Percentiles rank a stretch among this genome's conserved stretches.
Conservation (phyloP, 2,888 invertebrate species). For the Ellobium chinense region DNA sequence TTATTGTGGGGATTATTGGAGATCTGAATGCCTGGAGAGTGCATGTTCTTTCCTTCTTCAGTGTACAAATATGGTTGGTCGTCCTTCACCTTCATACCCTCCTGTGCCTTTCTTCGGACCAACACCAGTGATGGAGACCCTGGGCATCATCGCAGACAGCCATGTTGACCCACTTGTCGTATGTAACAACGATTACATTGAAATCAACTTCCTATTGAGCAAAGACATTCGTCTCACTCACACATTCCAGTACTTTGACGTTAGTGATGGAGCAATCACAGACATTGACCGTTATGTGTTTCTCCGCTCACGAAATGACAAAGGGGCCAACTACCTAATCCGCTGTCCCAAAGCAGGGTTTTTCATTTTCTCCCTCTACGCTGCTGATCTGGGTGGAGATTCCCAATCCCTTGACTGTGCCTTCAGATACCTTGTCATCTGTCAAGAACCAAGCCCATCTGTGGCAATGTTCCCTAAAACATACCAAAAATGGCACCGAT, state of each 20-base stretch:
- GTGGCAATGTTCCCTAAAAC: constrained; percentile 72
- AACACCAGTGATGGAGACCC: constrained; percentile 70
- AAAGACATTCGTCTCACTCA: constrained; percentile 72
- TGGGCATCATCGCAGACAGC: constrained; percentile 65
- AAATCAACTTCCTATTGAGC: constrained; percentile 69
- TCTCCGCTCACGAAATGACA: constrained; percentile 69
- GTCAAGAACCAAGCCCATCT: constrained; percentile 70
- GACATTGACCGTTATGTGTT: constrained; percentile 75
- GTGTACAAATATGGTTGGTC: constrained; percentile 65
- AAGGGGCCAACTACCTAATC: constrained; percentile 72
- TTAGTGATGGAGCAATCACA: constrained; percentile 65
- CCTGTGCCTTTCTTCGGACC: constrained; percentile 74
- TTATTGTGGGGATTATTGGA: constrained; percentile 75
- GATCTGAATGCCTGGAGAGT: constrained; percentile 75
- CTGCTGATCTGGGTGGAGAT: constrained; percentile 55
- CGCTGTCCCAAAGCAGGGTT: constrained; percentile 76
- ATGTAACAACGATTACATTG: constrained; percentile 69
- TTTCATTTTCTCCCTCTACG: constrained; percentile 75
- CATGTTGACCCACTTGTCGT: constrained; percentile 71
- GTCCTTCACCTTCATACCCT: constrained; percentile 68
- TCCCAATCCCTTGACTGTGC: constrained; percentile 70
- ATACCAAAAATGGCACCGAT: constrained; percentile 72
- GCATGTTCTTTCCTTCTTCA: constrained; percentile 75
- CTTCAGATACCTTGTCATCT: constrained; percentile 73
- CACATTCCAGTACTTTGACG: constrained; percentile 73